Conservation (phyloP, 2,888 invertebrate genomes). For the Hanleya hanleyi region DNA sequence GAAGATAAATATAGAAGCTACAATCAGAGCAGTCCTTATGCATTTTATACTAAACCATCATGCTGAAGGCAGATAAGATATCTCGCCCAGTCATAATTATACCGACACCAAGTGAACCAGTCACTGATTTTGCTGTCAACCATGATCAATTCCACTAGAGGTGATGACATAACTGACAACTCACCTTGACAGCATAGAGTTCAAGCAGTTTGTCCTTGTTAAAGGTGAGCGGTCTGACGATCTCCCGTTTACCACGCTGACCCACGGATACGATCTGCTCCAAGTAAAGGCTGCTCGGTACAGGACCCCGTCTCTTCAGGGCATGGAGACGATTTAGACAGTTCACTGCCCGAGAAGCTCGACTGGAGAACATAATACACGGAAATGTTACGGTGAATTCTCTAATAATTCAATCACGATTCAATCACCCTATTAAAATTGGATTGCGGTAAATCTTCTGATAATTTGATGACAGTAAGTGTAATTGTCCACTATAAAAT, state of each 20-base stretch:
- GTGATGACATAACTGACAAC: too few species aligned
- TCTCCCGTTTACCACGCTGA: background rate
- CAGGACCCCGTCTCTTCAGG: slow-evolving; percentile 86
- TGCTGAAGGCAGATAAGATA: too few species aligned
- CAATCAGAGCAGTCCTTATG: too few species aligned
- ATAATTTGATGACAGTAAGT: background rate
- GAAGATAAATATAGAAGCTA: too few species aligned
- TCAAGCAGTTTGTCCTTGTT: slow-evolving; percentile 55
- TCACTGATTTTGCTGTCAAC: too few species aligned
- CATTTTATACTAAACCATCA: too few species aligned
- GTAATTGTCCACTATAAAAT: too few species aligned
- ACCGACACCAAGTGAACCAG: too few species aligned
- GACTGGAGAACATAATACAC: slow-evolving; percentile 74
- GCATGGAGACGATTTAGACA: slow-evolving; percentile 82
- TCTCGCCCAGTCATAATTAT: too few species aligned
- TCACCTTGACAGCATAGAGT: slow-evolving; percentile 55
- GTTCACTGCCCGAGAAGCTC: slow-evolving; percentile 87
- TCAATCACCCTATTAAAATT: background rate
- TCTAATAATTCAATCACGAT: too few species aligned
- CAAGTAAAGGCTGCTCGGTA: slow-evolving; percentile 82
- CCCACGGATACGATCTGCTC: slow-evolving; percentile 73
- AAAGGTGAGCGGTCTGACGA: slow-evolving; percentile 21
- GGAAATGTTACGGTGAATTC: too few species aligned
- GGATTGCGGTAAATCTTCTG: background rate
- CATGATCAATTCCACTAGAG: too few species aligned